phyloP scores from a whole-genome alignment of 1,140 invertebrate species.

The Philopotamus ludificatus region DNA sequence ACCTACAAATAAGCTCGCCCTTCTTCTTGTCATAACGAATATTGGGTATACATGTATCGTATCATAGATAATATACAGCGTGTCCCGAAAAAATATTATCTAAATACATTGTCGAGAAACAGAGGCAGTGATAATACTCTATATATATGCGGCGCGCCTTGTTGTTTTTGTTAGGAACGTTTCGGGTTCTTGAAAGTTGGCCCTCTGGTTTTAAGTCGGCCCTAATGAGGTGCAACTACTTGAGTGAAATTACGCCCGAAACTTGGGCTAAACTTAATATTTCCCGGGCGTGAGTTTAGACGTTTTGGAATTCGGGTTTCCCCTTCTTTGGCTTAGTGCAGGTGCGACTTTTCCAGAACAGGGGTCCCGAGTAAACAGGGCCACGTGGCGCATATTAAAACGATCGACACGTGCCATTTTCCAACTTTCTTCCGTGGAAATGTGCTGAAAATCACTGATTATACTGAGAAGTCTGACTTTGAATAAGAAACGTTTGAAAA shows the following conservation, averaged over 20 bases:
- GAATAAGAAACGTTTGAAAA: too few relatives aligned
- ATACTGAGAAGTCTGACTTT: too few relatives aligned
- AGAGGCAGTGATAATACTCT: too few relatives aligned
- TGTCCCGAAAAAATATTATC: too few relatives aligned
- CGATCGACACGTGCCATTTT: not conserved
- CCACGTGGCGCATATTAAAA: not conserved
- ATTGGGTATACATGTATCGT: not conserved
- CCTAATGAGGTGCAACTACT: not conserved
- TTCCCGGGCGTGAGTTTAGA: not conserved
- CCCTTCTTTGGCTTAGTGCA: not conserved
- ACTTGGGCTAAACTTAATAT: not conserved
- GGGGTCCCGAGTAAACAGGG: not conserved
- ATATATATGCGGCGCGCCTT: too few relatives aligned
- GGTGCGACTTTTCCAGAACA: constrained; percentile 1
- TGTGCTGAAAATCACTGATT: too few relatives aligned
- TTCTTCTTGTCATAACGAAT: not conserved
- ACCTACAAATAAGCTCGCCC: not conserved
- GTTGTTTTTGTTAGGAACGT: too few relatives aligned
- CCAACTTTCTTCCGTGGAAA: too few relatives aligned
- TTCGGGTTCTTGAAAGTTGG: too few relatives aligned
- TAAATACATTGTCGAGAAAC: too few relatives aligned
- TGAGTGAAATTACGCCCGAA: constrained; percentile 2
- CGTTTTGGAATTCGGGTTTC: not conserved
- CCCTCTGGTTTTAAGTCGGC: not conserved
- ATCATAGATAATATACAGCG: not conserved